Evolutionary conservation across 2,113 vertebrate species (phyloP), one percentile per base, ranked within the genome.

Genomic region (Agelaius tricolor): DNA sequence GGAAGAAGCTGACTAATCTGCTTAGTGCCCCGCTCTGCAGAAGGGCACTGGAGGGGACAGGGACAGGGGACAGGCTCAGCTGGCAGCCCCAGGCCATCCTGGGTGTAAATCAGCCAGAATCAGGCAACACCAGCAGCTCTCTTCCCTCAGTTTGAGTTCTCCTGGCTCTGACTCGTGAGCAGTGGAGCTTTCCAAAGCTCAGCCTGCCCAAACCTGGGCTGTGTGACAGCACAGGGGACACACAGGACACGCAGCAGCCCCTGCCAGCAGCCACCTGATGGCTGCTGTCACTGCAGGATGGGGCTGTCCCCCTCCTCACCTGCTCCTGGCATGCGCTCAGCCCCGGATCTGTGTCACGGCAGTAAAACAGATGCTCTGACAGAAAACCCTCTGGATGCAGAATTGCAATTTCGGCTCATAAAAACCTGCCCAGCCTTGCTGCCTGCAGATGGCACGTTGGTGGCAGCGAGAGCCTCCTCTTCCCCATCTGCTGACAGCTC

Each of bases 1-100:
- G 81, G 95, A 95, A 94, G 91, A 82, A 75, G 74, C 69, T 51
- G 77, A 72, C 58, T 94, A 85, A 97, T 89, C 93, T 83, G 78
- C 94, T 96, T 91, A 87, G 54, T 20, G 54, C 54, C 74, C 58
- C 4, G 4, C 65, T 62, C 65, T 8, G 17, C 90, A 93, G 81
- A 54, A 71, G 75, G 86, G 63, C 77, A 87, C 44, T 2, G 1
- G 15, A 49, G 74, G 63, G n/a, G 58, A 75, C 15, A 22, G 35
- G 28, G 30, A 61, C 44, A 14, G 7, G 2, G 46, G 46, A 61
- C 67, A 33, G 41, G 10, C 33, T 71, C 31, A 80, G 35, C 58
- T 62, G 59, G 68, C 6, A 59, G 17, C 54, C 49, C 47, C 39
- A 63, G 59, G 22, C 41, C 35, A 4, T 20, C 8, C 49, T 82